Evolutionary conservation across 2,888 invertebrate species (phyloP), one percentile per base, ranked within the genome.

Genomic region (Erpobdella octoculata): DNA sequence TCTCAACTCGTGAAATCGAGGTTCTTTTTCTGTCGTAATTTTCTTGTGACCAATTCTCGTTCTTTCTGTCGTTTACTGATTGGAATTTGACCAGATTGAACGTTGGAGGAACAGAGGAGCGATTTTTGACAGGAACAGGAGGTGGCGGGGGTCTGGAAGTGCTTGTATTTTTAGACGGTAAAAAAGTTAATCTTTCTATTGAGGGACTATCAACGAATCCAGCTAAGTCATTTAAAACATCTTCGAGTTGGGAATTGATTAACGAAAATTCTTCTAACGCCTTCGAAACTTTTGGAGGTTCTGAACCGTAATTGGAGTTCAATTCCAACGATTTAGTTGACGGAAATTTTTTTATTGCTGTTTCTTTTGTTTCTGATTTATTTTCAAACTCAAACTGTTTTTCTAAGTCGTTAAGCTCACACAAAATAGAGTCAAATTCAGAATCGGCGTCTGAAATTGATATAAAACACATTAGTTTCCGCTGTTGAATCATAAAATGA

Each of bases 161-260:
- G n/a, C n/a, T n/a, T n/a, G n/a, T n/a, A n/a, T n/a, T n/a, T n/a
- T n/a, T n/a, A n/a, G n/a, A n/a, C n/a, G n/a, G n/a, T n/a, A n/a
- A n/a, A n/a, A n/a, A n/a, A n/a, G n/a, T n/a, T n/a, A n/a, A n/a
- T 28, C 53, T 53, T 28, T 21, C 8, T 21, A 53, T n/a, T 3
- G 53, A 9, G 53, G 53, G 53, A 53, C 53, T 53, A 31, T 28
- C 18, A 6, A 8, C 62, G 35, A 69, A 58, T 25, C 31, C 33
- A n/a, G 69, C 69, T 58, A 69, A 53, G 36, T 69, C 69, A n/a
- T 69, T 69, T 36, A 69, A 58, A 33, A 69, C 69, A 48, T 69
- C 69, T 35, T 46, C 58, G 36, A 69, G 36, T 36, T 69, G 69
- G 18, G 69, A 69, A 21, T 69, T 69, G 31, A 69, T 69, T 35